These are phyloP conservation scores for Stegophylla sp. DNA, from an alignment of 2,888 invertebrate species.

Conservation along the genomic window DNA sequence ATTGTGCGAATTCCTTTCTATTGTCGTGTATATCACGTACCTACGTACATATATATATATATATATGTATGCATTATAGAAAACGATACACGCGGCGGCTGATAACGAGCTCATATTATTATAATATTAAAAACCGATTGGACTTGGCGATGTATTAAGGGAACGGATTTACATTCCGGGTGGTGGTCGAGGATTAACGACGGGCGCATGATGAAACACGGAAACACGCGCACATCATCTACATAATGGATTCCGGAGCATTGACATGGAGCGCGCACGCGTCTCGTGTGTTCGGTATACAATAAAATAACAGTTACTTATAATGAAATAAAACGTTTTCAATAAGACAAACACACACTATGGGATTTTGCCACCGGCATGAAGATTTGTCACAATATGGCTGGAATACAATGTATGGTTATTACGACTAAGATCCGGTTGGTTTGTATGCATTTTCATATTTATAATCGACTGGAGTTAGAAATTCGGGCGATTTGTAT, in stretches of 20 bases:
- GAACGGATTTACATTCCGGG: conserved; percentile 20
- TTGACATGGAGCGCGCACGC: conserved; percentile 23
- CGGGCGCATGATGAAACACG: neutral
- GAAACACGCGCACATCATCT: neutral
- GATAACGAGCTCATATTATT: conserved; percentile 17
- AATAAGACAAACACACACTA: no score
- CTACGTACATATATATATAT: no score
- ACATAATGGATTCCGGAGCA: conserved; percentile 42
- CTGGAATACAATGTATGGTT: no score
- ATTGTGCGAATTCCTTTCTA: conserved; percentile 31
- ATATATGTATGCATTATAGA: no score
- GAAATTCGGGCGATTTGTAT: no score
- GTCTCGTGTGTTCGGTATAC: no score
- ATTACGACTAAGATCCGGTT: no score
- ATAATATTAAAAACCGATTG: conserved; percentile 32
- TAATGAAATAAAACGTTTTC: no score
- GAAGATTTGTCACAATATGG: conserved; percentile 22
- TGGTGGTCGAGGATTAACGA: neutral
- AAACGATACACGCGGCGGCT: conserved; percentile 22
- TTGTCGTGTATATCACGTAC: conserved; percentile 33
- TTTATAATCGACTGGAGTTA: no score
- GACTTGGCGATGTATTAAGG: neutral
- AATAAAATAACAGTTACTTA: no score
- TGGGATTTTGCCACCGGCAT: no score
- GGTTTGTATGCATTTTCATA: no score